Evolutionary conservation across 1,140 invertebrate species (phyloP).

Genomic region (Drosophila murphyi): DNA sequence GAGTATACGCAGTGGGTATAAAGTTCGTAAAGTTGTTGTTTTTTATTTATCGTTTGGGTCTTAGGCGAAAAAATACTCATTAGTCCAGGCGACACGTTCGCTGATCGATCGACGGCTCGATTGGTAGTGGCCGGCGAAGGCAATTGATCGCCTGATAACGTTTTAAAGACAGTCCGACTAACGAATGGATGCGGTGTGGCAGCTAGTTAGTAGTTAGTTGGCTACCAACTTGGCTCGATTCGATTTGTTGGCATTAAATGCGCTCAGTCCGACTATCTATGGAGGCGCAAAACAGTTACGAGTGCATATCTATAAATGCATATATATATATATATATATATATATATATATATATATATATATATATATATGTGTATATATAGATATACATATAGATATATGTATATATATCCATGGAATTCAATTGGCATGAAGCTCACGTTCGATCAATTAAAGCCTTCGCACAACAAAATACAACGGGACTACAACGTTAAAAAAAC

Average conservation of each 20-base stretch:
- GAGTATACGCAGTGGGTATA: constrained; percentile 1
- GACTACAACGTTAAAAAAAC: constrained; percentile 29
- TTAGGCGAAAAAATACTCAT: constrained; percentile 66
- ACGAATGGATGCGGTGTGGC: constrained; percentile 18
- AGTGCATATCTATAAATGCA: constrained; percentile 22
- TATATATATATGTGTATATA: too few relatives aligned
- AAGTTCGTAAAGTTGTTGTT: constrained; percentile 13
- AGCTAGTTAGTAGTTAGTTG: constrained; percentile 47
- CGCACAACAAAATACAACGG: constrained; percentile 43
- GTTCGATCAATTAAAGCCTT: constrained; percentile 79
- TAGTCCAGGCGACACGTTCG: constrained; percentile 72
- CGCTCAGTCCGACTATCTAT: constrained; percentile 43
- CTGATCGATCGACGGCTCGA: constrained; percentile 72
- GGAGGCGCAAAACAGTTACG: constrained; percentile 45
- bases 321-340: constrained; percentile 4
- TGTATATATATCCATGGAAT: constrained; percentile 12
- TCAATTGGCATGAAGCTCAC: constrained; percentile 68
- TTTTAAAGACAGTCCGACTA: constrained; percentile 61
- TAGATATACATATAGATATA: too few relatives aligned
- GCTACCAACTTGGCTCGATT: not conserved
- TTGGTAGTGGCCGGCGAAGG: constrained; percentile 56
- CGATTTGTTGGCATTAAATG: constrained; percentile 48
- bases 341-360: not conserved
- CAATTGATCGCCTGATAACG: constrained; percentile 76
- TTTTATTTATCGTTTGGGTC: constrained; percentile 41